phyloP scores from a whole-genome alignment of 1,140 invertebrate species.

The Euglossa dilemma region DNA sequence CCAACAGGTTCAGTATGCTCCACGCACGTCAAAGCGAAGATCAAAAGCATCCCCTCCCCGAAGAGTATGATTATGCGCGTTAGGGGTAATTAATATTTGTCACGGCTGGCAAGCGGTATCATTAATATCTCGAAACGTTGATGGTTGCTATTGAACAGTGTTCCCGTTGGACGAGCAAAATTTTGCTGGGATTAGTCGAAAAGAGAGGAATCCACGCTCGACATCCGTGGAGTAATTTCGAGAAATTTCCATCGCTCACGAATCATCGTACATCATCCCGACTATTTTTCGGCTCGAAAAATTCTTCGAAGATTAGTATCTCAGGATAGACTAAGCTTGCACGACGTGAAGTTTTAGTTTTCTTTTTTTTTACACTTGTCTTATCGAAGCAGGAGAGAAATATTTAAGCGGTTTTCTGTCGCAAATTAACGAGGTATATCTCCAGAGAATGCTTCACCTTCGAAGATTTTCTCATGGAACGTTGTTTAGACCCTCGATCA shows the following conservation, averaged over 20 bases:
- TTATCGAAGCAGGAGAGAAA: too few species aligned
- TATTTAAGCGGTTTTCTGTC: too few species aligned
- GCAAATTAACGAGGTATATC: too few species aligned
- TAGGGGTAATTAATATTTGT: constrained; percentile 37
- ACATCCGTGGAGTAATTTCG: not conserved
- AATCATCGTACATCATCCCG: not conserved
- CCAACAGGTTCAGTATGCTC: too few species aligned
- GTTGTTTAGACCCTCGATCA: not conserved
- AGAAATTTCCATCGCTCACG: not conserved
- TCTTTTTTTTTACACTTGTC: too few species aligned
- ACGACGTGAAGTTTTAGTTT: too few species aligned
- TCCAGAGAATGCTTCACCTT: not conserved
- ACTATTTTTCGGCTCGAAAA: too few species aligned
- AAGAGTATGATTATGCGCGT: constrained; percentile 15
- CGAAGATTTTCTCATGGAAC: not conserved
- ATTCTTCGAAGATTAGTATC: too few species aligned
- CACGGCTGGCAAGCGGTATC: not conserved
- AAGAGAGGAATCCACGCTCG: not conserved
- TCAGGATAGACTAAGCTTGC: too few species aligned
- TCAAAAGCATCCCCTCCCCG: not conserved
- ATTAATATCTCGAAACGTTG: constrained; percentile 31
- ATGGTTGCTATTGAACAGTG: constrained; percentile 14
- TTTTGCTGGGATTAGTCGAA: constrained; percentile 6
- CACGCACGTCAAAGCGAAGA: not conserved
- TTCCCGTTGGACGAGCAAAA: not conserved